Evolutionary conservation across 2,113 vertebrate species (phyloP).

Genomic region (Nothocercus nigrocapillus): DNA sequence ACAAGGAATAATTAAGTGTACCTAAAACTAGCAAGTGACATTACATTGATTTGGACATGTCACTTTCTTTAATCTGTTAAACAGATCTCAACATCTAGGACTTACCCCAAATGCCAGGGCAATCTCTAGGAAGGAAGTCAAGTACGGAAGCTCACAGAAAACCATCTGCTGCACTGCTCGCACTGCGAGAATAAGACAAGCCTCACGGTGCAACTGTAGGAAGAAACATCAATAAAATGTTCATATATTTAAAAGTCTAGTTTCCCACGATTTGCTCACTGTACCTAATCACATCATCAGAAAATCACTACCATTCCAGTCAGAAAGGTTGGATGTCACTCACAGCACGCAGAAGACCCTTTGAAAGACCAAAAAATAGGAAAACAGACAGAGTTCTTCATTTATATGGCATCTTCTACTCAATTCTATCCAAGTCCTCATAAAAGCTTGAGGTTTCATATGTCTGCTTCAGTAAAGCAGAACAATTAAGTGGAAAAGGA

Average conservation of each 20-base stretch:
- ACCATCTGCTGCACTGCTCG: constrained; percentile 62
- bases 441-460: background rate
- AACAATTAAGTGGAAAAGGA: background rate
- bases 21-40: background rate
- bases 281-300: background rate
- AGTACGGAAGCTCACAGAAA: background rate
- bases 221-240: background rate
- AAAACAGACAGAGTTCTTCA: background rate
- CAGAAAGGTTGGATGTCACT: background rate
- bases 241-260: background rate
- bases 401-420: background rate
- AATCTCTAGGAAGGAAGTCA: constrained; percentile 46
- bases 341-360: background rate
- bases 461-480: background rate
- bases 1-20: background rate
- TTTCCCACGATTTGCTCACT: background rate
- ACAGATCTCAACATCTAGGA: background rate
- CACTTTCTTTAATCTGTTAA: background rate
- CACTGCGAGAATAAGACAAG: constrained; percentile 61
- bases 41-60: background rate
- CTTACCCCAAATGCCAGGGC: constrained; percentile 67
- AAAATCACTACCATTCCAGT: background rate
- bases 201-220: background rate
- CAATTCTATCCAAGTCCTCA: background rate
- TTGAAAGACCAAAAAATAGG: background rate